Evolutionary conservation across 64 coral and sea anemone genomes (phyloP), one percentile per base, ranked within the genome.

Genomic region (Porites lutea): DNA sequence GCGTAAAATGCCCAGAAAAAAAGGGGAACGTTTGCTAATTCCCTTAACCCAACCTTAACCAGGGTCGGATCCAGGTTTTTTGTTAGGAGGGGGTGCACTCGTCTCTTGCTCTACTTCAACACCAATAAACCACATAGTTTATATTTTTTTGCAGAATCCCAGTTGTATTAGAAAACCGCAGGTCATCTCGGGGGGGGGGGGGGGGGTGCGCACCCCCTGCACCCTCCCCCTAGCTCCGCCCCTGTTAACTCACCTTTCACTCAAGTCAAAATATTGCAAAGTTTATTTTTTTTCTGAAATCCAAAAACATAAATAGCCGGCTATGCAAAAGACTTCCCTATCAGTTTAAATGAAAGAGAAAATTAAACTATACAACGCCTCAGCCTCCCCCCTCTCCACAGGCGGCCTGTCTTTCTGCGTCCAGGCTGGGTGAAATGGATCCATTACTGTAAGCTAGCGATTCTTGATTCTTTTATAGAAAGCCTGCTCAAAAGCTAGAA

Each of bases 281-380:
- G 68, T 71, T 71, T 71, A 71, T 27, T n/a, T n/a, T 71, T 71
- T 71, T 71, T 71, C 60, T 63, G 60, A 63, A 63, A 63, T 63
- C 60, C 60, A 63, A 63, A 63, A 63, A 63, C 60, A 12, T 63
- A 63, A 63, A 63, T 63, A 63, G 60, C 60, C 60, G 60, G 60
- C 60, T 63, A 63, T 63, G 60, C 60, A 63, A 16, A 63, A 9
- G 60, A 63, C 16, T 63, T 63, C 60, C 60, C 60, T 12, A 12
- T 63, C 1, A 63, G 9, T 63, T 63, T 63, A 2, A 63, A 63
- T 63, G 60, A 63, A 63, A 63, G 60, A 16, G 2, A 63, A 63
- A 63, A 63, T 63, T 63, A 63, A 63, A 63, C 60, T 63, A 63
- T 63, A 12, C 60, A 63, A 63, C 60, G 16, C 60, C 2, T 1